Conservation (phyloP, 2,113 vertebrate genomes). For the Psammodynastes pulverulentus region DNA sequence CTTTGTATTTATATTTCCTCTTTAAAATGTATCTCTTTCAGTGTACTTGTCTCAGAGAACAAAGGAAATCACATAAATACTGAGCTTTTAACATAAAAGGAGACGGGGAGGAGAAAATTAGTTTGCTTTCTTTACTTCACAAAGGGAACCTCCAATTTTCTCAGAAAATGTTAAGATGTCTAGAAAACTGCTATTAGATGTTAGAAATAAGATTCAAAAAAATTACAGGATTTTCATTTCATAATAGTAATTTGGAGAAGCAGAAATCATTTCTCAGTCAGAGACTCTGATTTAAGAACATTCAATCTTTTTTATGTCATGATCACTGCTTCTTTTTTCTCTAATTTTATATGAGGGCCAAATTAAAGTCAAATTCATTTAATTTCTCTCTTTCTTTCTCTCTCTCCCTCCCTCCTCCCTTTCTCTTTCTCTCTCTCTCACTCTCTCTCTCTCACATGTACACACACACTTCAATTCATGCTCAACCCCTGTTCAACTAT, state of each 20-base stretch:
- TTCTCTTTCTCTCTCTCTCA: no score
- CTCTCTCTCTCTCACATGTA: no score
- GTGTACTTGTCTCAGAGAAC: not conserved
- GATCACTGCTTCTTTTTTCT: not conserved
- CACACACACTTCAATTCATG: no score
- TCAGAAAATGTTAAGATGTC: not conserved
- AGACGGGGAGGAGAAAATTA: not conserved
- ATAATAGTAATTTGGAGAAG: not conserved
- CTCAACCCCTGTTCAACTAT: no score
- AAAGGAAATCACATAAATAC: not conserved
- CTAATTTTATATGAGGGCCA: not conserved
- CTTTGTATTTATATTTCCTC: not conserved
- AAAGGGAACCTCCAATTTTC: not conserved
- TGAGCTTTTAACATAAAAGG: conserved; percentile 7
- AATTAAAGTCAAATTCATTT: not conserved
- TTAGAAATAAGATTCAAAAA: not conserved
- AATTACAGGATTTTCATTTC: not conserved
- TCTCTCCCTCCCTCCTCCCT: no score
- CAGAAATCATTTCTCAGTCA: not conserved
- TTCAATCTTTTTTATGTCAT: not conserved
- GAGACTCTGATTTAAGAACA: not conserved
- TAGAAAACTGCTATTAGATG: not conserved
- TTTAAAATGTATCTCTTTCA: not conserved
- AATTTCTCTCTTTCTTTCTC: not conserved
- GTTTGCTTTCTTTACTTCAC: not conserved